Evolutionary conservation across 2,888 invertebrate species (phyloP).

Genomic region (Nomada lathburiana): DNA sequence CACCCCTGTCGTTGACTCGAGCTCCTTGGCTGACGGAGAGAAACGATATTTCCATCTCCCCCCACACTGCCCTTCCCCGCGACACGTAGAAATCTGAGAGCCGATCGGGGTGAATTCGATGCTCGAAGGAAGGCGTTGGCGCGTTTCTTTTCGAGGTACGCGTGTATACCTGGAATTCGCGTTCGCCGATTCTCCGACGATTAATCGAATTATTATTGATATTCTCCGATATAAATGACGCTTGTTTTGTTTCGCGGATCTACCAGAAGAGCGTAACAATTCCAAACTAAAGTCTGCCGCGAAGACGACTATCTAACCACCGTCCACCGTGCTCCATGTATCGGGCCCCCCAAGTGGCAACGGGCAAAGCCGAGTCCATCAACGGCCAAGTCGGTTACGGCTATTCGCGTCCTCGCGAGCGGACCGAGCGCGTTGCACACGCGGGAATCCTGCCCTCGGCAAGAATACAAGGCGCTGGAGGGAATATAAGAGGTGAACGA

Average conservation of each 20-base stretch:
- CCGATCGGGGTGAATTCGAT: constrained; percentile 53
- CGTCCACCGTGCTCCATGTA: neutral
- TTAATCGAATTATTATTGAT: too few relatives aligned
- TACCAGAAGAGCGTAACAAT: too few relatives aligned
- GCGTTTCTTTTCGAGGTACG: too few relatives aligned
- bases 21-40: constrained; percentile 64
- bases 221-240: too few relatives aligned
- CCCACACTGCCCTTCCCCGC: constrained; percentile 17
- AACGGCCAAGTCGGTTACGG: constrained; percentile 22
- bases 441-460: constrained; percentile 58
- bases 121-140: constrained; percentile 65
- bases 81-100: constrained; percentile 70
- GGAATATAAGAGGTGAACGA: constrained; percentile 17
- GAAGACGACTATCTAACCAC: too few relatives aligned
- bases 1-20: constrained; percentile 66
- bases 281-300: too few relatives aligned
- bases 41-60: constrained; percentile 22
- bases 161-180: too few relatives aligned
- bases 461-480: constrained; percentile 58
- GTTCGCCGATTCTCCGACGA: too few relatives aligned
- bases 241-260: too few relatives aligned
- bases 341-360: neutral
- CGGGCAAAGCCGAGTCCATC: neutral
- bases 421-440: constrained; percentile 40
- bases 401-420: constrained; percentile 28